phyloP scores from a whole-genome alignment of 1,140 invertebrate species.

The Hylaeus anthracinus region DNA sequence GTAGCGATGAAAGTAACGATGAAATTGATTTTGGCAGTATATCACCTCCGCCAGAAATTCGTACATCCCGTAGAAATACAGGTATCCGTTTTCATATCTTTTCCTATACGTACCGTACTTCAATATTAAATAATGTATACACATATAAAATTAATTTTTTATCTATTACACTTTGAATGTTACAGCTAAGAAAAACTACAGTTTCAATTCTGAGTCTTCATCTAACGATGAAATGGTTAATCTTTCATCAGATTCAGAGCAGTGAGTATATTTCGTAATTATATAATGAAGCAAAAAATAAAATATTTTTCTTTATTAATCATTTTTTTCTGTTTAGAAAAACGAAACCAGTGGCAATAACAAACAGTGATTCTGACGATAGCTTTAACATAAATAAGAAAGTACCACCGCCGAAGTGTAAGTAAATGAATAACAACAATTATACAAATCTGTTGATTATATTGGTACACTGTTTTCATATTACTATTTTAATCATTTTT shows the following conservation, averaged over 20 bases:
- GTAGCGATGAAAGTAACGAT: conserved; percentile 50
- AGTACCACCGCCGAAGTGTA: conserved; percentile 68
- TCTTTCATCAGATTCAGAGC: conserved; percentile 61
- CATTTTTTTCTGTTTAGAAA: conserved; percentile 47
- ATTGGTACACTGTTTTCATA: neutral
- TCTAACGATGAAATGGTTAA: conserved; percentile 59
- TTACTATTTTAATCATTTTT: conserved; percentile 34
- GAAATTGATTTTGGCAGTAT: conserved; percentile 76
- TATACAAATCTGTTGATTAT: conserved; percentile 13
- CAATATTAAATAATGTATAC: conserved; percentile 7
- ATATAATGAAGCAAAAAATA: neutral
- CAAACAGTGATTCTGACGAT: conserved; percentile 75
- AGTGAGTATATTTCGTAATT: conserved; percentile 33
- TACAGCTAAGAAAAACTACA: conserved; percentile 73
- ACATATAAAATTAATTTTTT: neutral
- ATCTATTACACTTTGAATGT: conserved; percentile 17
- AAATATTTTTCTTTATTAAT: neutral
- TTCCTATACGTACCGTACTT: neutral
- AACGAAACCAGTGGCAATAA: conserved; percentile 9
- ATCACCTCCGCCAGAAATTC: conserved; percentile 70
- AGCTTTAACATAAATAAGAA: conserved; percentile 73
- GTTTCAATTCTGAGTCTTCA: conserved; percentile 61
- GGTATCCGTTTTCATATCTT: conserved; percentile 50
- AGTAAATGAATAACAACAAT: conserved; percentile 26
- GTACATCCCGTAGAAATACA: conserved; percentile 66